Percentiles rank a stretch among this genome's conserved stretches.
Conservation (phyloP, 2,888 invertebrate genomes). For the Carterocephalus palaemon region DNA sequence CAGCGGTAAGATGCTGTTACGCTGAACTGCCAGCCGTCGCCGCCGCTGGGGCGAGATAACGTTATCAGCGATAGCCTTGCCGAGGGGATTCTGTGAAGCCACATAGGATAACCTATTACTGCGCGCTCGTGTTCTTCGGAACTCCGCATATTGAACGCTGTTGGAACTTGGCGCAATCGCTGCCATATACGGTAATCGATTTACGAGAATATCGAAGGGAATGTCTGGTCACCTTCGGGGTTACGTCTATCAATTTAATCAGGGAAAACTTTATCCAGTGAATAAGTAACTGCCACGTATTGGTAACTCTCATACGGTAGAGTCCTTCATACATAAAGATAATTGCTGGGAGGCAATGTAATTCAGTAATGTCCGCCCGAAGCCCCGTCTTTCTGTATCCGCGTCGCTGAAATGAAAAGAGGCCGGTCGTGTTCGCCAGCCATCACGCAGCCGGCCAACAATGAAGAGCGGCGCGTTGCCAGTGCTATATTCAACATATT, state of each 20-base stretch:
- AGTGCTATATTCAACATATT: constrained; percentile 58
- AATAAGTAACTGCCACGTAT: too few relatives aligned
- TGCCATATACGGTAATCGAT: neutral
- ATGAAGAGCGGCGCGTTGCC: constrained; percentile 49
- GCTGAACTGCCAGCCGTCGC: constrained; percentile 36
- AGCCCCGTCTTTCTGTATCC: constrained; percentile 31
- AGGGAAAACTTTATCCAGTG: too few relatives aligned
- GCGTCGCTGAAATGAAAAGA: constrained; percentile 73
- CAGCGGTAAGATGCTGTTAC: constrained; percentile 33
- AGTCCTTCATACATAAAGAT: too few relatives aligned
- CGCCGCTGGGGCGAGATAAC: constrained; percentile 58
- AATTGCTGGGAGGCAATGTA: too few relatives aligned
- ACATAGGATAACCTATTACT: constrained; percentile 38
- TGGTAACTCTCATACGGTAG: too few relatives aligned
- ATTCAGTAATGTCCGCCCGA: constrained; percentile 4
- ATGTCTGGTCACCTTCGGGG: too few relatives aligned
- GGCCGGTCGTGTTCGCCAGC: constrained; percentile 63
- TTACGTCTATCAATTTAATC: too few relatives aligned
- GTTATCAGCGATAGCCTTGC: constrained; percentile 75
- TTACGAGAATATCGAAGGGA: constrained; percentile 5
- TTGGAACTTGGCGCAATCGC: neutral
- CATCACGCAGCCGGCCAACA: constrained; percentile 59
- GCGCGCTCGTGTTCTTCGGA: constrained; percentile 30
- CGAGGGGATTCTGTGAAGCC: constrained; percentile 64
- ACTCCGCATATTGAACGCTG: constrained; percentile 11